Conservation (phyloP, 2,888 invertebrate species). For the Priocnemis perturbator region DNA sequence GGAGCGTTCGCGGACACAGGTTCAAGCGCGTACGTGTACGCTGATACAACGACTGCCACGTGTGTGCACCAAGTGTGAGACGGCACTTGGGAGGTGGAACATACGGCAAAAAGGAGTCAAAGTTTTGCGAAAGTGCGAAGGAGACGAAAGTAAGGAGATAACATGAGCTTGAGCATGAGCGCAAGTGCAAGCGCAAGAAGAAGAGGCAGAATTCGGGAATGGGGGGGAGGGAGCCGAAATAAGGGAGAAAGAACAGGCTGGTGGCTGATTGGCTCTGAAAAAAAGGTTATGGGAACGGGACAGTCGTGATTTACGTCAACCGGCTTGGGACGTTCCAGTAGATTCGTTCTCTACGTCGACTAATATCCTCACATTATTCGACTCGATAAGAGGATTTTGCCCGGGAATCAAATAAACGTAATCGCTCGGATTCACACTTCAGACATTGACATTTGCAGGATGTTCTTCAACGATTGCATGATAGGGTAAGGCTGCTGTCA, state of each 20-base stretch:
- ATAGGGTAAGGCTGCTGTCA: too few species aligned
- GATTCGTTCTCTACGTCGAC: constrained; percentile 58
- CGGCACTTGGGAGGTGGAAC: neutral
- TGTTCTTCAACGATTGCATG: too few species aligned
- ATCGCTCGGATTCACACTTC: constrained; percentile 36
- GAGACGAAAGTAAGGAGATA: constrained; percentile 18
- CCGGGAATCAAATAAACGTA: constrained; percentile 59
- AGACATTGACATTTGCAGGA: too few species aligned
- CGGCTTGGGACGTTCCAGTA: constrained; percentile 60
- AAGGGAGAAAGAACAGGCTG: constrained; percentile 38
- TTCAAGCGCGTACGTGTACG: neutral
- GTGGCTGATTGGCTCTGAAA: constrained; percentile 71
- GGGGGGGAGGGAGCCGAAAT: constrained; percentile 20
- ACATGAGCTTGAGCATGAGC: neutral
- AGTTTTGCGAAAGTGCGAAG: neutral
- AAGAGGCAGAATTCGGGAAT: constrained; percentile 26
- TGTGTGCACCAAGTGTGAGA: constrained; percentile 1
- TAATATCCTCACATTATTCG: constrained; percentile 62
- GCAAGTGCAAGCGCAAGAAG: constrained; percentile 15
- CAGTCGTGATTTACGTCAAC: constrained; percentile 68
- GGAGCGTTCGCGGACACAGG: neutral
- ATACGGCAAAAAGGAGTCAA: neutral
- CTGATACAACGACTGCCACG: too few species aligned
- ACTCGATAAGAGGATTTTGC: constrained; percentile 64
- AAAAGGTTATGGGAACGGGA: constrained; percentile 59